These are phyloP conservation scores for Symphodus melops DNA, from an alignment of 2,113 vertebrate genomes.

Conservation along the genomic window DNA sequence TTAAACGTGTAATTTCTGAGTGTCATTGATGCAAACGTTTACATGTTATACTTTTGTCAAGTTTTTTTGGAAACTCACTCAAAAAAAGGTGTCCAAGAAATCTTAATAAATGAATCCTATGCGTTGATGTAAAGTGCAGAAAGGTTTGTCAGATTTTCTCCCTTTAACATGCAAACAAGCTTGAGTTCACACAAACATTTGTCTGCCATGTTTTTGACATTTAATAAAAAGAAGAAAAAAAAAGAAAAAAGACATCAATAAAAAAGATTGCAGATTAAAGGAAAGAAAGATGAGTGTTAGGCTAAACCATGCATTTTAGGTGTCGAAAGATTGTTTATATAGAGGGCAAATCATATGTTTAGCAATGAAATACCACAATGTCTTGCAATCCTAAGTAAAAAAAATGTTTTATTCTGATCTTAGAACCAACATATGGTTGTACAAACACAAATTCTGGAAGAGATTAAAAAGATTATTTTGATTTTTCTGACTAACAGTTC, in stretches of 20 bases:
- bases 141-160: neutral
- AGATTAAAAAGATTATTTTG: slow-evolving; percentile 1
- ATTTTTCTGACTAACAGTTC: neutral
- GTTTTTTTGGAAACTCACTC: slow-evolving; percentile 3
- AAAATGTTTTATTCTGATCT: neutral
- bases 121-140: neutral
- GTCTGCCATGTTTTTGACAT: slow-evolving; percentile 13
- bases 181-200: slow-evolving; percentile 19
- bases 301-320: slow-evolving; percentile 9
- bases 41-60: neutral
- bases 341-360: slow-evolving; percentile 6
- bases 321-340: slow-evolving; percentile 24
- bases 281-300: slow-evolving; percentile 1
- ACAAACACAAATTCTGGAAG: slow-evolving; percentile 2
- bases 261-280: slow-evolving; percentile 29
- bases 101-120: slow-evolving; percentile 3
- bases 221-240: too few species aligned
- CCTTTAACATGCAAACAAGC: slow-evolving; percentile 3
- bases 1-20: slow-evolving; percentile 24
- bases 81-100: neutral
- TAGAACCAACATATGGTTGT: slow-evolving; percentile 15
- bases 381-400: slow-evolving; percentile 11
- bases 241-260: slow-evolving; percentile 22
- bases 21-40: slow-evolving; percentile 16
- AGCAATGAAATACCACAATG: slow-evolving; percentile 16